Evolutionary conservation across 2,113 vertebrate species (phyloP).

Genomic region (Strix uralensis): DNA sequence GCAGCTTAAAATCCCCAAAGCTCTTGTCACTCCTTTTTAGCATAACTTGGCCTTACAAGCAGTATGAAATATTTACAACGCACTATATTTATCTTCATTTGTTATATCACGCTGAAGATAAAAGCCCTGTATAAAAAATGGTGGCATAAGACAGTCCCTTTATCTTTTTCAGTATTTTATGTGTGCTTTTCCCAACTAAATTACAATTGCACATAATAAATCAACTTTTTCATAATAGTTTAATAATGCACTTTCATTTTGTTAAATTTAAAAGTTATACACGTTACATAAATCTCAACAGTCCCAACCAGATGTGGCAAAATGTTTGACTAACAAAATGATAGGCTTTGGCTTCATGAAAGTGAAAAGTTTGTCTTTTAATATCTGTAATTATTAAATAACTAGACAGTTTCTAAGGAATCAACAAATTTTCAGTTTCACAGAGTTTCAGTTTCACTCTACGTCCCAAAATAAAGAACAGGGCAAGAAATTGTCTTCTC

Average conservation of each 20-base stretch:
- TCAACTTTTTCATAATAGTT: neutral
- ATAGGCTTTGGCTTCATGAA: neutral
- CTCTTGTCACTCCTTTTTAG: conserved; percentile 33
- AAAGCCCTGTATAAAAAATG: conserved; percentile 36
- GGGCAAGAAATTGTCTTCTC: neutral
- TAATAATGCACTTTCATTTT: conserved; percentile 39
- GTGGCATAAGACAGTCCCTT: neutral
- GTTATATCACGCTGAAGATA: conserved; percentile 30
- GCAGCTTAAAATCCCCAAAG: conserved; percentile 36
- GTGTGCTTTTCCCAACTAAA: neutral
- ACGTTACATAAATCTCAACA: conserved; percentile 10
- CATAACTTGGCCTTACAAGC: conserved; percentile 10
- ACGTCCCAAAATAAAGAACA: neutral
- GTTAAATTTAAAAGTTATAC: conserved; percentile 4
- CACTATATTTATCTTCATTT: conserved; percentile 47
- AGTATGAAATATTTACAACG: conserved; percentile 51
- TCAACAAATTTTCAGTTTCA: neutral
- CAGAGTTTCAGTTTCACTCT: neutral
- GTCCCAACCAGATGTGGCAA: neutral
- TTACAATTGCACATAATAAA: conserved; percentile 33
- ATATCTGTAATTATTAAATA: neutral
- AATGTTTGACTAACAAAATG: neutral
- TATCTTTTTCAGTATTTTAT: conserved; percentile 25
- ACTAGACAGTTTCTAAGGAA: neutral
- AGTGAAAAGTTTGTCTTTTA: neutral